phyloP scores from a whole-genome alignment of 2,888 invertebrate species.

The Acrobasis consociella region DNA sequence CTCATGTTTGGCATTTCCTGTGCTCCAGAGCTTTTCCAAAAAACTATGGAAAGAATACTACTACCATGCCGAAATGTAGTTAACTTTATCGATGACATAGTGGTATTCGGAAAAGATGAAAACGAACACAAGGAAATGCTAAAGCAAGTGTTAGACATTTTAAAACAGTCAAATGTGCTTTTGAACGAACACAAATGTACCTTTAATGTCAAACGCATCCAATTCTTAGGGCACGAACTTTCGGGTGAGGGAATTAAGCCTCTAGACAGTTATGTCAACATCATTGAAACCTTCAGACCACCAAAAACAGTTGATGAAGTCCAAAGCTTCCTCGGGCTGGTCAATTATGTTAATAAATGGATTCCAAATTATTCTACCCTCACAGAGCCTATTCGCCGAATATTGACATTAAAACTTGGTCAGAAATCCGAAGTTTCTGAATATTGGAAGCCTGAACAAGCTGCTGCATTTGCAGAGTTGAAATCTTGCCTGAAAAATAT shows the following conservation, averaged over 20 bases:
- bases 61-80: conserved; percentile 34
- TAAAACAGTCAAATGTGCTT: conserved; percentile 33
- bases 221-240: conserved; percentile 35
- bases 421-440: conserved; percentile 27
- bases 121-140: too few species aligned
- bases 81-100: conserved; percentile 41
- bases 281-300: conserved; percentile 29
- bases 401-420: conserved; percentile 23
- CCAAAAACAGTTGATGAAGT: conserved; percentile 35
- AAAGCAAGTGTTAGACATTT: conserved; percentile 26
- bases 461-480: conserved; percentile 10
- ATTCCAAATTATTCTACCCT: conserved; percentile 35
- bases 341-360: conserved; percentile 38
- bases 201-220: conserved; percentile 16
- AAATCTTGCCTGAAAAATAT: conserved; percentile 2
- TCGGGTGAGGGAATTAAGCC: conserved; percentile 31
- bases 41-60: conserved; percentile 38
- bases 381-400: conserved; percentile 35
- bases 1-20: too few species aligned
- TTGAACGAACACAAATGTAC: conserved; percentile 34
- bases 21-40: too few species aligned
- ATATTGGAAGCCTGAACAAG: conserved; percentile 28
- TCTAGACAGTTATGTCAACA: conserved; percentile 33
- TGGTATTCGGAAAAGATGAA: conserved; percentile 32
- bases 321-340: conserved; percentile 40